phyloP scores from a whole-genome alignment of 2,797 vertebrate genomes.

The Hafferia zeledoni region DNA sequence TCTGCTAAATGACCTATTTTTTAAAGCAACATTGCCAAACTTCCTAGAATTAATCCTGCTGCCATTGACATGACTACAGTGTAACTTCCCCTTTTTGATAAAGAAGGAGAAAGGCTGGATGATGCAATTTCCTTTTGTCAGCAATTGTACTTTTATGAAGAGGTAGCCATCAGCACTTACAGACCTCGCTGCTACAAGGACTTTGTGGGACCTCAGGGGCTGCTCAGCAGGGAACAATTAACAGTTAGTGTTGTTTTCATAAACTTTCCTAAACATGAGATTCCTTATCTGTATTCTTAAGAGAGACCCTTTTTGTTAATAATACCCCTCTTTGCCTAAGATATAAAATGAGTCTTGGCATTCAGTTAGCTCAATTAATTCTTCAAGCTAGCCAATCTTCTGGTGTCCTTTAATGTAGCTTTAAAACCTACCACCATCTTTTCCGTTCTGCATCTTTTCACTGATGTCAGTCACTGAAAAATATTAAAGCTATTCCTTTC shows the following conservation, averaged over 20 bases:
- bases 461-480: neutral
- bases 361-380: neutral
- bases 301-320: neutral
- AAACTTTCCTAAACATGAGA: neutral
- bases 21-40: neutral
- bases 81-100: neutral
- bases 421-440: neutral
- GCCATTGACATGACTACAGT: neutral
- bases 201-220: neutral
- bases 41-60: slow-evolving; percentile 10
- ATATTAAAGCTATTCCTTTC: neutral
- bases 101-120: neutral
- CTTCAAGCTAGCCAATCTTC: neutral
- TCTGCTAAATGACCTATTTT: neutral
- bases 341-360: neutral
- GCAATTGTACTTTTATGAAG: neutral
- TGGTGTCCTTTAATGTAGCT: neutral
- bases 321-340: neutral
- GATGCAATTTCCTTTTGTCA: slow-evolving; percentile 24
- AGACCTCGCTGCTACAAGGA: neutral
- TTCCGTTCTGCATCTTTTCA: neutral
- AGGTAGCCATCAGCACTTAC: neutral
- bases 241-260: neutral
- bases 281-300: neutral
- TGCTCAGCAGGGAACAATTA: neutral